Conservation (phyloP, 2,888 invertebrate species). For the Abscondita cerata region DNA sequence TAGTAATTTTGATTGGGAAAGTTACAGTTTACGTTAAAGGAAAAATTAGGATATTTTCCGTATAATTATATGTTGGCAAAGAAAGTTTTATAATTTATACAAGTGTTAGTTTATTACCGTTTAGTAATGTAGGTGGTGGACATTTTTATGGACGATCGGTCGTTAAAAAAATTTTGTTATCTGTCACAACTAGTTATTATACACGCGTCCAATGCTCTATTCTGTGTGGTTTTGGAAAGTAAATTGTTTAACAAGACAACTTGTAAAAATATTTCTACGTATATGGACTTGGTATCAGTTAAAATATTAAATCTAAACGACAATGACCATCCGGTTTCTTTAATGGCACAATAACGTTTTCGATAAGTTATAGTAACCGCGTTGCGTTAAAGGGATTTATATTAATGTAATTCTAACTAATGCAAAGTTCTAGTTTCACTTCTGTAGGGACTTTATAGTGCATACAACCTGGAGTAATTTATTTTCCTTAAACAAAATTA, state of each 20-base stretch:
- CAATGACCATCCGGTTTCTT: conserved; percentile 8
- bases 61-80: conserved; percentile 7
- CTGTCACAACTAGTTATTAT: background rate
- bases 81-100: conserved; percentile 9
- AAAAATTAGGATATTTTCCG: background rate
- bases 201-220: background rate
- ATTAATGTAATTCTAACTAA: conserved; percentile 4
- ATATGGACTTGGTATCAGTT: background rate
- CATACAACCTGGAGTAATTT: too few relatives aligned
- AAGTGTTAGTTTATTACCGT: conserved; percentile 6
- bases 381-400: conserved; percentile 7
- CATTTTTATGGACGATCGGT: conserved; percentile 3
- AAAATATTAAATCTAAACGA: conserved; percentile 1
- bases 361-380: background rate
- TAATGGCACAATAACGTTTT: conserved; percentile 6
- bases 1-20: background rate
- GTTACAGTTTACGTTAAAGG: background rate
- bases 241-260: background rate
- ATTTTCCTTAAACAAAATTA: too few relatives aligned
- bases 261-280: conserved; percentile 1
- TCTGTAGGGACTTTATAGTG: background rate
- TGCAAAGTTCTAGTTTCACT: conserved; percentile 3
- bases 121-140: conserved; percentile 8
- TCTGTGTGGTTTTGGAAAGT: conserved; percentile 5
- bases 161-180: conserved; percentile 8